Evolutionary conservation across 2,797 vertebrate species (phyloP).

Genomic region (Falco naumanni): DNA sequence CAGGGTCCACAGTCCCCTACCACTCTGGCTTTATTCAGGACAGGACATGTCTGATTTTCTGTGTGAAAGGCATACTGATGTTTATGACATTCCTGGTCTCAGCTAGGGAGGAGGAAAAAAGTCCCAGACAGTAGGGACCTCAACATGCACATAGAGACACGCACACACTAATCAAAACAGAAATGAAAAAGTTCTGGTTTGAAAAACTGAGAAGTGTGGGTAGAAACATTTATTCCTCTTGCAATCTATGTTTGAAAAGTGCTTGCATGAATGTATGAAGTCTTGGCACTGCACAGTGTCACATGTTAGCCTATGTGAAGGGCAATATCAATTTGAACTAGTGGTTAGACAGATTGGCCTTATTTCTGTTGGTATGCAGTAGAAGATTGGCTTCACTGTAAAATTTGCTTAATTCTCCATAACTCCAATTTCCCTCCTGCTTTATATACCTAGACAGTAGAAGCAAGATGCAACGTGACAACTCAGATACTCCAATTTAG

Average conservation of each 20-base stretch:
- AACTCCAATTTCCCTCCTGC: neutral
- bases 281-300: neutral
- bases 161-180: neutral
- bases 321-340: neutral
- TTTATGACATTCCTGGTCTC: neutral
- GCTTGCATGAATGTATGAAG: neutral
- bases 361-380: neutral
- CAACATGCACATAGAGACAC: neutral
- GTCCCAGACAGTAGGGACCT: neutral
- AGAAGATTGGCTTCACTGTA: neutral
- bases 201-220: neutral
- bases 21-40: neutral
- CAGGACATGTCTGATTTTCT: neutral
- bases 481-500: conserved; percentile 62
- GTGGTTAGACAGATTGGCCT: neutral
- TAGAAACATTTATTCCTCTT: neutral
- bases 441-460: conserved; percentile 35
- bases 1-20: neutral
- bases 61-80: neutral
- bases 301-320: neutral
- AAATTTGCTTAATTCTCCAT: conserved; percentile 37
- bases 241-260: neutral
- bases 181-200: conserved; percentile 29
- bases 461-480: conserved; percentile 42
- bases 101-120: neutral